Conservation (phyloP, 2,888 invertebrate genomes). For the Falcaria lacertinaria region DNA sequence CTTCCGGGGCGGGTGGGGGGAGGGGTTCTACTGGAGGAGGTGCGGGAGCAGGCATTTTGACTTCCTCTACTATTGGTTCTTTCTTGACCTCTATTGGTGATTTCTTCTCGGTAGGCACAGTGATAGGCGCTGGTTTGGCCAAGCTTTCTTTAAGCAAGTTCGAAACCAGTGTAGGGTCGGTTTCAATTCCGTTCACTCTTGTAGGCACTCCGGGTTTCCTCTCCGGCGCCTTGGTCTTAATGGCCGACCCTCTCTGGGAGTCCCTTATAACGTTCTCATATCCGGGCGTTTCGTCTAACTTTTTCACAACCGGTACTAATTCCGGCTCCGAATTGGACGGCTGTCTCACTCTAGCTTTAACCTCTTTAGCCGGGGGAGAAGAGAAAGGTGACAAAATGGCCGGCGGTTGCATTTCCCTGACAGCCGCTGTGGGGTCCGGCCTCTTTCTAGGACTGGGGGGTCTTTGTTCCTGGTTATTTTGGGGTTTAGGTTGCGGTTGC, state of each 20-base stretch:
- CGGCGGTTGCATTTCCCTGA: constrained; percentile 65
- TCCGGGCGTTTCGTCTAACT: constrained; percentile 81
- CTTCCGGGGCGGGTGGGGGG: constrained; percentile 30
- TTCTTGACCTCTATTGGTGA: constrained; percentile 52
- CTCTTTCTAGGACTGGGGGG: constrained; percentile 56
- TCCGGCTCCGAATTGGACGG: constrained; percentile 81
- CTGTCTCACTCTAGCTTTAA: constrained; percentile 43
- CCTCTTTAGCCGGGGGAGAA: constrained; percentile 58
- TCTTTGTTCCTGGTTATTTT: constrained; percentile 32
- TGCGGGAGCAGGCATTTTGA: constrained; percentile 35
- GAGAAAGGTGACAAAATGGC: constrained; percentile 74
- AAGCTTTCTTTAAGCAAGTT: constrained; percentile 83
- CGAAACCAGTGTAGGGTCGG: constrained; percentile 85
- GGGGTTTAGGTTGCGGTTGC: constrained; percentile 28
- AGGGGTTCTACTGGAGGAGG: constrained; percentile 23
- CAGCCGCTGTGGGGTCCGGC: constrained; percentile 52
- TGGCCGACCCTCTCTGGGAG: constrained; percentile 60
- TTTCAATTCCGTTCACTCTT: constrained; percentile 83
- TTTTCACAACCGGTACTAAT: constrained; percentile 81
- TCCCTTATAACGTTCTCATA: constrained; percentile 81
- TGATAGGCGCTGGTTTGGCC: constrained; percentile 70
- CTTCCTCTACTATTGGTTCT: constrained; percentile 19
- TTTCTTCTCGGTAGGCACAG: constrained; percentile 58
- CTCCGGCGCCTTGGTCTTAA: constrained; percentile 56
- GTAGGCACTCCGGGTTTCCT: constrained; percentile 49